Conservation (phyloP, 2,113 vertebrate species). For the Deroptyus accipitrinus region DNA sequence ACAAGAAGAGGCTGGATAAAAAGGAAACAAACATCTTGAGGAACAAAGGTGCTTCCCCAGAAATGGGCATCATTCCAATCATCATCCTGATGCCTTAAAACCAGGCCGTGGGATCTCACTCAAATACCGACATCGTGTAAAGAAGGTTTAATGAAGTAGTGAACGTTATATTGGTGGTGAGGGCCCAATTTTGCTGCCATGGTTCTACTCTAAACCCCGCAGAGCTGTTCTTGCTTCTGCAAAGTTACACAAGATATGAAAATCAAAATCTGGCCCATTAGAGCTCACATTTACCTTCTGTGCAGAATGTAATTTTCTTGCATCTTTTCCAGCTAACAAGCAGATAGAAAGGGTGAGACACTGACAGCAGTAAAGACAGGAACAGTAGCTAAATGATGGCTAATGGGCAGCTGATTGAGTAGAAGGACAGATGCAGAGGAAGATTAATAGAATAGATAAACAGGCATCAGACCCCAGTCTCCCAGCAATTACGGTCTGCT, state of each 20-base stretch:
- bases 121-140: background rate
- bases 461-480: constrained; percentile 54
- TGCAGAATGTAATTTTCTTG: background rate
- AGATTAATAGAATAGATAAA: constrained; percentile 60
- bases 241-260: background rate
- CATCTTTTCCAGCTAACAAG: constrained; percentile 42
- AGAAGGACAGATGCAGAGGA: constrained; percentile 55
- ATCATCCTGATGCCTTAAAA: background rate
- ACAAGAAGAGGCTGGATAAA: background rate
- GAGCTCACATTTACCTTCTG: constrained; percentile 28
- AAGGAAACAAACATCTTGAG: background rate
- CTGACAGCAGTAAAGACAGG: background rate
- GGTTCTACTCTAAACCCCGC: background rate
- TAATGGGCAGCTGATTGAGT: constrained; percentile 35
- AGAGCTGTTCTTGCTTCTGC: background rate
- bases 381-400: constrained; percentile 32
- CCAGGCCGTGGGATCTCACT: background rate
- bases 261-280: background rate
- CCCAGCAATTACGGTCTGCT: constrained; percentile 43
- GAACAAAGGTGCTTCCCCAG: background rate
- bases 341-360: constrained; percentile 41
- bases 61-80: background rate
- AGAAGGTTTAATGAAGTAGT: background rate
- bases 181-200: background rate
- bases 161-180: background rate